Evolutionary conservation across 1,140 invertebrate species (phyloP), one percentile per base, ranked within the genome.

Genomic region (Sminthurinus signatus): DNA sequence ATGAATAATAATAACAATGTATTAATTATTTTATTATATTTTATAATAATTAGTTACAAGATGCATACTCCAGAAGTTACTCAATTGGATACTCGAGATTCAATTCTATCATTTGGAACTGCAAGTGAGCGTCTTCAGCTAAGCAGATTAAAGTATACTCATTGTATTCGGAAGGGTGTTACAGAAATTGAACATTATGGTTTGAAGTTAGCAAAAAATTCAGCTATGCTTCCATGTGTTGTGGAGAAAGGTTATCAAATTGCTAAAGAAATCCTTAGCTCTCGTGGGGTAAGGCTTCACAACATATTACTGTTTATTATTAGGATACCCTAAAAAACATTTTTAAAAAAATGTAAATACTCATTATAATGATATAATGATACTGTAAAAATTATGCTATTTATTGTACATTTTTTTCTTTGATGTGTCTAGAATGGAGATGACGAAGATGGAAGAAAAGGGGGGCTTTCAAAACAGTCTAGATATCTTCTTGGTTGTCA

Each of bases 151-250:
- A 42, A 74, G 23, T 77, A 73, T 57, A 76, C 73, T 21, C 73
- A 75, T 56, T 71, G 55, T 36, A 15, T 77, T 2, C 68, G 73
- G 57, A 66, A 70, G 10, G 75, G 75, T 28, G 65, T 74, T 2
- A 77, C 74, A 1, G 68, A 72, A 5, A 60, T 77, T 14, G 74
- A 75, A 58, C 72, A 79, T 61, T 82, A 83, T 63, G 81, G 81
- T 15, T 73, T 82, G 25, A 71, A 74, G 46, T 68, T 81, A n/a
- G 76, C 80, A 8, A 54, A 19, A 29, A 62, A 28, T 8, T 64
- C 62, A 0, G 50, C 65, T 3, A 52, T 46, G 39, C 65, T 65
- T 10, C 12, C 25, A 10, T 19, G 0, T n/a, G 43, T 70, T 36
- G 28, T 70, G 25, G 23, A 55, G 12, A 31, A 27, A 23, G 68